Percentiles rank a stretch among this genome's conserved stretches.
These are phyloP conservation scores for Drosophila ezoana DNA, from an alignment of 2,888 invertebrate genomes.

Conservation along the genomic window DNA sequence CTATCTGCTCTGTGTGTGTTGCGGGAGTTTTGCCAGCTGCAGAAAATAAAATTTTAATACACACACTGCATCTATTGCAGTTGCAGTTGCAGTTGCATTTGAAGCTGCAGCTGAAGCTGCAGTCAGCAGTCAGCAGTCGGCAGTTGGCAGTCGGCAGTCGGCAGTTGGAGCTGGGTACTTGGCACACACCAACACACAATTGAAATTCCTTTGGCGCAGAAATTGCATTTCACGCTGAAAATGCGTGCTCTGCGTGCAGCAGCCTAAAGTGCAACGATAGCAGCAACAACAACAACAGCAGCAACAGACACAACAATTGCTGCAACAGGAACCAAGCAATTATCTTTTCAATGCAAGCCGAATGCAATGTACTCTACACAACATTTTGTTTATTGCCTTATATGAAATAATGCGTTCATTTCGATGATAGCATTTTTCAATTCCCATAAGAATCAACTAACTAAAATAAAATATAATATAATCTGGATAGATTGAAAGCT, in stretches of 20 bases:
- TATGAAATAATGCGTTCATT: too few relatives aligned
- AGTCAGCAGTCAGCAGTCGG: constrained; percentile 16
- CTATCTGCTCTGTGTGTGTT: constrained; percentile 33
- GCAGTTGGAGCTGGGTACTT: constrained; percentile 27
- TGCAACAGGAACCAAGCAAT: constrained; percentile 30
- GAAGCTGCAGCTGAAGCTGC: constrained; percentile 5
- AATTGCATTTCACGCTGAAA: constrained; percentile 84
- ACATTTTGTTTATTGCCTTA: too few relatives aligned
- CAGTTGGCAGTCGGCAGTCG: constrained; percentile 9
- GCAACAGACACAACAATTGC: constrained; percentile 13
- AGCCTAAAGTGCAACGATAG: constrained; percentile 60
- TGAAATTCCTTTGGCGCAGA: constrained; percentile 82
- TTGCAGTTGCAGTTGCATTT: constrained; percentile 21
- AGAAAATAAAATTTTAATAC: constrained; percentile 61
- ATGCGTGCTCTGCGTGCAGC: constrained; percentile 84
- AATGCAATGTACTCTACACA: constrained; percentile 19
- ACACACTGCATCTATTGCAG: constrained; percentile 44
- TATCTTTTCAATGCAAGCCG: constrained; percentile 16
- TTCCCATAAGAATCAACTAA: too few relatives aligned
- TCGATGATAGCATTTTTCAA: too few relatives aligned
- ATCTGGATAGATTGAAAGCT: too few relatives aligned
- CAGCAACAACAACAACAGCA: constrained; percentile 33
- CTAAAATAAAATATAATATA: too few relatives aligned
- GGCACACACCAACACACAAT: constrained; percentile 76
- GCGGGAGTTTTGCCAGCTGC: constrained; percentile 69